Conservation (phyloP, 1,140 invertebrate genomes). For the Arion vulgaris region DNA sequence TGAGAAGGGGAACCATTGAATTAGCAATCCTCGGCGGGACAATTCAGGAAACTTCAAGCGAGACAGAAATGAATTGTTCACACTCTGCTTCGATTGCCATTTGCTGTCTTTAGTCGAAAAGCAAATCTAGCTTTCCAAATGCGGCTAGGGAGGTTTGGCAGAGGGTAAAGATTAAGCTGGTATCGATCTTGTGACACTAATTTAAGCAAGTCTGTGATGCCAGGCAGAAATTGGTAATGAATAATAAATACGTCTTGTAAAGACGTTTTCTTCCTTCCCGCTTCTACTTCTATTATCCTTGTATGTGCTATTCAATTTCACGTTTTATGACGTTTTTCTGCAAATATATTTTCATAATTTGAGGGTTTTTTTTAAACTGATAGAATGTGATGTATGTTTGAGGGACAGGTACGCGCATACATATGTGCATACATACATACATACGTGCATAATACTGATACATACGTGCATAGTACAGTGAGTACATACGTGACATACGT, state of each 20-base stretch:
- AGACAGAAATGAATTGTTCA: constrained; percentile 33
- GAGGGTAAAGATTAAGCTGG: constrained; percentile 15
- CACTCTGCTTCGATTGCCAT: constrained; percentile 33
- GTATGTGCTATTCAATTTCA: background rate
- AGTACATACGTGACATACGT: no score
- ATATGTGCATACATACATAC: no score
- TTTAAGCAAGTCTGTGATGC: constrained; percentile 10
- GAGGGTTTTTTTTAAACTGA: no score
- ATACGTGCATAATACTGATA: no score
- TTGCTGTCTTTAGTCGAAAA: constrained; percentile 22
- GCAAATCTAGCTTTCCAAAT: constrained; percentile 15
- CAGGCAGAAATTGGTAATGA: constrained; percentile 26
- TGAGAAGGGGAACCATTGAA: constrained; percentile 21
- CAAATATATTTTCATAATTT: no score
- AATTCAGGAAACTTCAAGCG: constrained; percentile 25
- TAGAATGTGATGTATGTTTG: no score
- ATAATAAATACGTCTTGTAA: constrained; percentile 12
- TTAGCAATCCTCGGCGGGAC: constrained; percentile 25
- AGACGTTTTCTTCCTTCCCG: background rate
- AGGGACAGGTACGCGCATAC: no score
- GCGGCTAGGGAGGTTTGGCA: background rate
- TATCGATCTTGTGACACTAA: constrained; percentile 27
- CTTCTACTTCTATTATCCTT: background rate
- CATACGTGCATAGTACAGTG: no score
- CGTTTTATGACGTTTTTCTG: background rate